Conservation (phyloP, 2,113 vertebrate species). For the Hyperopisus bebe region DNA sequence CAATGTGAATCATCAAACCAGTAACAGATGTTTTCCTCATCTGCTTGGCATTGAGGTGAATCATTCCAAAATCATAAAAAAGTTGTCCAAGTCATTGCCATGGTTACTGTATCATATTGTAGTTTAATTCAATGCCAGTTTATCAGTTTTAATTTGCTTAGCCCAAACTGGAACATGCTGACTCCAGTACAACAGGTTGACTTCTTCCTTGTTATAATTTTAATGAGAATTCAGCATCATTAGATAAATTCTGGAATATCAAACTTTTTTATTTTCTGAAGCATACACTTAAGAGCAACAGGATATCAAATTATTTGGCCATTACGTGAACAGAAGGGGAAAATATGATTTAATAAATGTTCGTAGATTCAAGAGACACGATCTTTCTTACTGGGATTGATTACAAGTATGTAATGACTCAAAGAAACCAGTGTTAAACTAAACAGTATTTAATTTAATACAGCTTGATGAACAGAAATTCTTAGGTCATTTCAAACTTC, state of each 20-base stretch:
- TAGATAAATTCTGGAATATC: not conserved
- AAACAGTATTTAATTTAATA: not conserved
- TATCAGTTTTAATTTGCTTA: not conserved
- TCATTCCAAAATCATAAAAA: not conserved
- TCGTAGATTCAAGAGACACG: not conserved
- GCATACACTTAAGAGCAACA: not conserved
- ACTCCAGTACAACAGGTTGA: not conserved
- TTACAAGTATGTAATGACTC: not conserved
- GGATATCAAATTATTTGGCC: not conserved
- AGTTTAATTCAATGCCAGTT: not conserved
- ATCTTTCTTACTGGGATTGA: not conserved
- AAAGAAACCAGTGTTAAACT: not conserved
- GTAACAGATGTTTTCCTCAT: not conserved
- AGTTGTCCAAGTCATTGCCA: not conserved
- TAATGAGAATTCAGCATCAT: not conserved
- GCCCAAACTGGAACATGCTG: not conserved
- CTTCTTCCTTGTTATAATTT: not conserved
- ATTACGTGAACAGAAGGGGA: not conserved
- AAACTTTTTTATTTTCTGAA: not conserved
- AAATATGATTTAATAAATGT: not conserved
- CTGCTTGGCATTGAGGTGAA: not conserved
- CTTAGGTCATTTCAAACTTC: not conserved
- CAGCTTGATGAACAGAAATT: not conserved
- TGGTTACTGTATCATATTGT: not conserved
- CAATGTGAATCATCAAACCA: not conserved